These are phyloP conservation scores for Drosophila chauvacae DNA, from an alignment of 1,140 invertebrate genomes.

Conservation along the genomic window DNA sequence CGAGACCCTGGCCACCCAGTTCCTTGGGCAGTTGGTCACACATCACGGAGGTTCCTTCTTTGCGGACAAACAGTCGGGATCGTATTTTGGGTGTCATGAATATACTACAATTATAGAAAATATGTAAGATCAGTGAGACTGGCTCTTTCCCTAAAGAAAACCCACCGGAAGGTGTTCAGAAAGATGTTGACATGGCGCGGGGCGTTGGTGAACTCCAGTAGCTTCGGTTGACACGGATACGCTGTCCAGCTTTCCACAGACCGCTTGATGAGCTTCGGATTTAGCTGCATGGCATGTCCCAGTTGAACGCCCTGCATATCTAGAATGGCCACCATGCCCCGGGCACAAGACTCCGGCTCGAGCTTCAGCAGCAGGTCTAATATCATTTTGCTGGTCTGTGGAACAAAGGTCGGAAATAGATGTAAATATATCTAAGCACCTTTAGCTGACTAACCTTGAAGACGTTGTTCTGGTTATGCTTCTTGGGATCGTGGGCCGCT, in stretches of 20 bases:
- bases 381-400: constrained; percentile 86
- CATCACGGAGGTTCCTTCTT: constrained; percentile 84
- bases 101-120: constrained; percentile 40
- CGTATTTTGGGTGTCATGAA: constrained; percentile 90
- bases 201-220: constrained; percentile 90
- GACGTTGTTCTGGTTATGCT: constrained; percentile 86
- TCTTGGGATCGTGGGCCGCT: constrained; percentile 86
- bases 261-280: constrained; percentile 86
- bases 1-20: constrained; percentile 86
- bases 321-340: constrained; percentile 87
- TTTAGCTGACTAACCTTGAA: constrained; percentile 85
- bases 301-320: constrained; percentile 87
- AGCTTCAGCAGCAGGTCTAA: constrained; percentile 86
- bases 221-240: constrained; percentile 89
- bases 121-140: neutral
- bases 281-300: constrained; percentile 87
- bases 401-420: constrained; percentile 3
- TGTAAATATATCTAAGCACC: neutral
- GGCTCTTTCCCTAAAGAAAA: neutral
- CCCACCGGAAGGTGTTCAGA: constrained; percentile 88
- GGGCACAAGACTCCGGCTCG: constrained; percentile 85
- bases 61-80: constrained; percentile 86
- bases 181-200: constrained; percentile 89
- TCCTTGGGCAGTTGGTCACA: constrained; percentile 86
- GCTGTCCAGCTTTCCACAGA: constrained; percentile 89